Percentiles rank a stretch among this genome's conserved stretches.
phyloP scores from a whole-genome alignment of 2,113 vertebrate genomes.

The Datnioides undecimradiatus region DNA sequence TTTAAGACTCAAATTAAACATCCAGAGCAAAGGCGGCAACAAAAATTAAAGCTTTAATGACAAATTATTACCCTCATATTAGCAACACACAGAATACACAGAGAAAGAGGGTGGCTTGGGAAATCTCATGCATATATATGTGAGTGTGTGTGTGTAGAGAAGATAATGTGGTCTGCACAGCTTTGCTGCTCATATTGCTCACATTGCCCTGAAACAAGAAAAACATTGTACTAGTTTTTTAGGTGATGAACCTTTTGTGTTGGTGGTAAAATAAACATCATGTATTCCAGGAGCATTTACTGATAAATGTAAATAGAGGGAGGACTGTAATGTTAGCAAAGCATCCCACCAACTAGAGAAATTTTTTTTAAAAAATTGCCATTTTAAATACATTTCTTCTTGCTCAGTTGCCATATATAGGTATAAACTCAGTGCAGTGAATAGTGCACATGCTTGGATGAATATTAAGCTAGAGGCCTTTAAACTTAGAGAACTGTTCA shows the following conservation, averaged over 20 bases:
- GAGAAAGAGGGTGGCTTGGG: background rate
- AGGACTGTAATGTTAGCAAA: too few species aligned
- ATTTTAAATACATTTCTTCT: too few species aligned
- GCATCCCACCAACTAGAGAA: background rate
- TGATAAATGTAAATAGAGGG: background rate
- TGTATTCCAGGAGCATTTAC: background rate
- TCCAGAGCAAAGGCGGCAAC: slow-evolving; percentile 87
- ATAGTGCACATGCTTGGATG: too few species aligned
- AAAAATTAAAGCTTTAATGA: slow-evolving; percentile 91
- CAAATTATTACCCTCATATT: slow-evolving; percentile 88
- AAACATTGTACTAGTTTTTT: background rate
- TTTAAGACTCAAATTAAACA: slow-evolving; percentile 94
- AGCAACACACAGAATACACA: slow-evolving; percentile 83
- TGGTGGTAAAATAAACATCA: slow-evolving; percentile 8
- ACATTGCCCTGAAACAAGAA: slow-evolving; percentile 5
- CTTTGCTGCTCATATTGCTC: slow-evolving; percentile 7
- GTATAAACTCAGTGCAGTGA: too few species aligned
- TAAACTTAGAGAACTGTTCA: background rate
- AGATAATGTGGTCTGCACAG: slow-evolving; percentile 3
- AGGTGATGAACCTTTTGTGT: slow-evolving; percentile 16
- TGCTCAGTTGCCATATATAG: too few species aligned
- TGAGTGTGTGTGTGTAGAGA: background rate
- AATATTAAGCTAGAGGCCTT: too few species aligned
- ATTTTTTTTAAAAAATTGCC: too few species aligned
- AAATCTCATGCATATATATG: background rate